These are phyloP conservation scores for Podiceps cristatus DNA, from an alignment of 2,113 vertebrate genomes.

Conservation along the genomic window DNA sequence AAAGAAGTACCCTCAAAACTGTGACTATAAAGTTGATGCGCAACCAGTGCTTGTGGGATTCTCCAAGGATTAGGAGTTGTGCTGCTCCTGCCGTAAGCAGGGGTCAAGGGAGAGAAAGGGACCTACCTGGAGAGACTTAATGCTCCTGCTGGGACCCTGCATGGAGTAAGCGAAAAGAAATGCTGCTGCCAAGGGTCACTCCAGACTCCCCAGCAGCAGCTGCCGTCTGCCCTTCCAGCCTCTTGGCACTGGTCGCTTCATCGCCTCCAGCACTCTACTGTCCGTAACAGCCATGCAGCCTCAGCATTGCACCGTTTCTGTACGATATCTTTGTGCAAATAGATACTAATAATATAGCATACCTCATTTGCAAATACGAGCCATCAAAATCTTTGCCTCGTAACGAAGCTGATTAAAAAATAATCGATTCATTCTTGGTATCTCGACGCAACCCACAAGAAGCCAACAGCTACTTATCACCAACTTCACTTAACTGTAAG, in stretches of 20 bases:
- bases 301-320: background rate
- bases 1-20: background rate
- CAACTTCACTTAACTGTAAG: background rate
- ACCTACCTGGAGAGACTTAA: background rate
- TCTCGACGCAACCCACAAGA: background rate
- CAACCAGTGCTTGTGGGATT: accelerated
- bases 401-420: background rate
- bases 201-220: background rate
- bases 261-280: background rate
- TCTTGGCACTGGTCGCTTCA: background rate
- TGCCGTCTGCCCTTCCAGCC: background rate
- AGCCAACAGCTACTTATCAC: accelerated
- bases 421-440: accelerated
- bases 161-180: background rate
- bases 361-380: background rate
- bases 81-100: background rate
- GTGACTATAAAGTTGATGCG: accelerated
- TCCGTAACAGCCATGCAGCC: accelerated
- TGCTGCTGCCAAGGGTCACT: background rate
- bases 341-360: accelerated
- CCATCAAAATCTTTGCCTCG: accelerated
- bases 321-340: accelerated
- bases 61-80: background rate
- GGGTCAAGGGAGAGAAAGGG: background rate
- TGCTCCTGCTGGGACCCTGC: background rate